Base-by-base conservation (phyloP, 2,797 vertebrate species). In the Phrynocephalus vlangalii region DNA sequence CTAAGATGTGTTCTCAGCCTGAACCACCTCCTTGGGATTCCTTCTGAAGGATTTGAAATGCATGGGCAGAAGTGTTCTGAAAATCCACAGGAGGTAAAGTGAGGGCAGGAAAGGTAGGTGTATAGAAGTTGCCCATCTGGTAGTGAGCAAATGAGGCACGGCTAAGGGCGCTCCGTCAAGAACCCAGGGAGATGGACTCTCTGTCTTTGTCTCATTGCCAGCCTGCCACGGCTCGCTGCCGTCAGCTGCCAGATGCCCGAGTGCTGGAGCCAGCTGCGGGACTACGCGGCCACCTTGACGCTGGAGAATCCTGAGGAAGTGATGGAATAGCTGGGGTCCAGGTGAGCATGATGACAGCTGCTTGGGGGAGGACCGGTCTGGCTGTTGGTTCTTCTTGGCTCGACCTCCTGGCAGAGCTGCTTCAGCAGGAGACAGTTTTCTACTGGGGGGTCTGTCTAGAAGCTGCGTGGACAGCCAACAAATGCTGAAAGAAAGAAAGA, bases 201-300 rank as follows among this genome's bases (percentile, higher is more conserved):
- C 15, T 0, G 0, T 87, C 77, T 85, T 28, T 3, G 15, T 44
- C 28, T 67, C n/a, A 0, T 67, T 0, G 0, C 66, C 85, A 96
- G 95, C 85, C 82, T 93, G 79, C 86, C 89, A 70, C 52, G 75
- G 63, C 70, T 87, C 15, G 52, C 83, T 71, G 92, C 84, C 22
- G 44, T 89, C 16, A 75, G 82, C 22, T 85, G 93, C 0, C 84
- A 85, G 88, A 89, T 89, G 38, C 87, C 93, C 0, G 88, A 92
- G 38, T 94, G 92, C 76, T 95, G 95, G 95, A 90, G 71, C 87
- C 30, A 0, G 66, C 86, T 96, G 83, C 85, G 88, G 86, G 72
- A 86, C 44, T 78, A 33, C 11, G 94, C 94, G 82, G 90, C 88
- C 86, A 78, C 87, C 71, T 88, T 90, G 90, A 92, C 90, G 26